Percentiles rank a stretch among this genome's conserved stretches.
Conservation (phyloP, 1,140 invertebrate genomes). For the Oreohelix idahoensis region DNA sequence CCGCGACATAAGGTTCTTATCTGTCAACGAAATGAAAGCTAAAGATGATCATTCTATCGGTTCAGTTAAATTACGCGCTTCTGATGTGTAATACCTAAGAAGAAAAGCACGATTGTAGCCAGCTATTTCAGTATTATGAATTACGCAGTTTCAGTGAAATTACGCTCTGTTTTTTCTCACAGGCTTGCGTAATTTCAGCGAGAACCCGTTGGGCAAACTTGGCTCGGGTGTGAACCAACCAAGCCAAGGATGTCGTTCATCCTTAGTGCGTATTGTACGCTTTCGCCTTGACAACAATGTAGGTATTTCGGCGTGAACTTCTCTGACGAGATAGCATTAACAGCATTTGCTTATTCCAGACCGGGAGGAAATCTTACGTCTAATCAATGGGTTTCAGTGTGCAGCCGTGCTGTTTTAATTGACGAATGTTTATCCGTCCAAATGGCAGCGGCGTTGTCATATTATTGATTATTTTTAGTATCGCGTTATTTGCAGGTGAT, state of each 20-base stretch:
- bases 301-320: not conserved
- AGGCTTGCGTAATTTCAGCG: not conserved
- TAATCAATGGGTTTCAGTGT: not conserved
- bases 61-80: too few relatives aligned
- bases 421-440: not conserved
- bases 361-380: not conserved
- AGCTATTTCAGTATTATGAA: too few relatives aligned
- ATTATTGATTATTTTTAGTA: not conserved
- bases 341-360: not conserved
- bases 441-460: not conserved
- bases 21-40: too few relatives aligned
- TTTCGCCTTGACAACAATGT: too few relatives aligned
- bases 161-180: not conserved
- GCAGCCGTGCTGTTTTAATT: not conserved
- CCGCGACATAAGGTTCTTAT: too few relatives aligned
- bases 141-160: too few relatives aligned
- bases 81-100: too few relatives aligned
- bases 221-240: too few relatives aligned
- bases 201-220: not conserved
- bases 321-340: not conserved
- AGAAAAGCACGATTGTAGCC: too few relatives aligned
- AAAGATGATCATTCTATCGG: too few relatives aligned
- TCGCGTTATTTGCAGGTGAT: not conserved
- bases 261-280: too few relatives aligned
- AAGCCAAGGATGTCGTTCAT: too few relatives aligned